Base-by-base conservation (phyloP, 2,888 invertebrate species). In the Matsumyia berberina region DNA sequence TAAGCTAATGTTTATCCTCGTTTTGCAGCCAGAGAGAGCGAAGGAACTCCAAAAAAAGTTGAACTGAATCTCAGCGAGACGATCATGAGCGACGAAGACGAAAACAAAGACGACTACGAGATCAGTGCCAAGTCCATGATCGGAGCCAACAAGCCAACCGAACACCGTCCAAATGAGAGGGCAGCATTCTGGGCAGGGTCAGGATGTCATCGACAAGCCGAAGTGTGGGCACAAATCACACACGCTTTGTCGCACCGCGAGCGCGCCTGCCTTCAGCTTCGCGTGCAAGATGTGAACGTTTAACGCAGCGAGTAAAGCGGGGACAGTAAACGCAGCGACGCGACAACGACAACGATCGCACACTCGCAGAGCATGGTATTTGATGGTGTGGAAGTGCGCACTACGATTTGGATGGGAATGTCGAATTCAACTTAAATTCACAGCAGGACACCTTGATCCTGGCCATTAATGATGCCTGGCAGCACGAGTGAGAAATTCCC, bases 221-320 rank as follows among this genome's bases (percentile, higher is more conserved):
- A 85, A 85, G 85, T 85, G 85, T 85, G 85, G 80, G 80, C 85
- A 80, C 80, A 85, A 85, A 85, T 85, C 85, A 80, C 85, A 85
- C 64, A 80, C 66, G 55, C 29, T 58, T 51, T 72, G 35, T 60
- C 78, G 31, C 55, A 70, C 78, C 39, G 78, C 64, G 33, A 46
- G 39, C 29, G 29, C 70, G 29, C 33, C 31, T 24, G 24, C 24
- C 24, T 24, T 4, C 4, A 24, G 4, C 24, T 79, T 81, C 80
- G 60, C 74, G 49, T 73, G 53, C 53, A 73, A 58, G 42, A 35
- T 29, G 33, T 39, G 42, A 76, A 76, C 49, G 49, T 55, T 62
- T 17, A 76, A 69, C 69, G 55, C 62, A 46, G 44, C 17, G 17
- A 8, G 42, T 58, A 46, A 17, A 72, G 46, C 37, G 39, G 49